Base-by-base conservation (phyloP, 2,113 vertebrate genomes). In the Oncorhynchus gorbuscha region DNA sequence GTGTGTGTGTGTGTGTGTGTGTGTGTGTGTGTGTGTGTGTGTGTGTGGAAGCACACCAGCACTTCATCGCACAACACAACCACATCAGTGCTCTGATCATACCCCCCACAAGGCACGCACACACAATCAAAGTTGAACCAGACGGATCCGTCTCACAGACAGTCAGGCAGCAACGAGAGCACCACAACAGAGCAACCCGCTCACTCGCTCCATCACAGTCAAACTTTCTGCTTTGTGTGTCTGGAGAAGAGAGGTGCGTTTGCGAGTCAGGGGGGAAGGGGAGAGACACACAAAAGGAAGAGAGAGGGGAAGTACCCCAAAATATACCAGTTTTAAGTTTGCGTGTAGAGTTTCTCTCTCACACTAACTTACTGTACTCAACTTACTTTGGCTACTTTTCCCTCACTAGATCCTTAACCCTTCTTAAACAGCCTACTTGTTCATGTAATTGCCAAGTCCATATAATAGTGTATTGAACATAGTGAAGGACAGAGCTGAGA, bases 91-190 rank as follows among this genome's bases (percentile, higher is more conserved):
- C 78, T 81, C 86, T 75, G 80, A 86, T 84, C 79, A 58, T 82
- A 82, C 79, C 71, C 67, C 76, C 76, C 12, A 45, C 71, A 61
- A 81, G 71, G 73, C 79, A 75, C 51, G 48, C 70, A 49, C 70
- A 49, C 67, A 79, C 81, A 84, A 82, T 90, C 83, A 84, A 88
- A 89, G 81, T 85, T 86, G 84, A 87, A 87, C 62, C 12, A 85
- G 83, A 85, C 77, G 80, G 82, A 83, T 84, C 78, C 83, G 77
- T 87, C 77, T 86, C 45, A 14, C 69, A 49, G 73, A 51, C 24
- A 77, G 73, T 65, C 51, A 55, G 51, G 51, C 71, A 20, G 28
- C 59, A 67, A 72, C 70, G 30, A 49, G 6, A 16, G 12, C 59
- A 14, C 18, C 76, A 68, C 55, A 55, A n/a, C 20, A 77, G 30